Conservation (phyloP, 2,797 vertebrate genomes). For the Bufotes viridis region DNA sequence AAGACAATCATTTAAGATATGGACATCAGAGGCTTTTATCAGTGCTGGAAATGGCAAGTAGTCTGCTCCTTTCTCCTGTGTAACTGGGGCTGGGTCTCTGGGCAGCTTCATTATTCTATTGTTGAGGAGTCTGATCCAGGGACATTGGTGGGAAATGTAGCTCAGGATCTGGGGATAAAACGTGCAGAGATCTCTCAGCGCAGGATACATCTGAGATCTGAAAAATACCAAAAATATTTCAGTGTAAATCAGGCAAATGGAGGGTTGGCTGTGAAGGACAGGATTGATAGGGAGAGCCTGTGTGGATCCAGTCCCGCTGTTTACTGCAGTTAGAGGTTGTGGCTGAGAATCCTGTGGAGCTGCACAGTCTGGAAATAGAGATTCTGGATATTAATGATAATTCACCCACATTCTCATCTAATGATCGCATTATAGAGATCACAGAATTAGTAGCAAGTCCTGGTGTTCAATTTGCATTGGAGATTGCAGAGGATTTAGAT, state of each 20-base stretch:
- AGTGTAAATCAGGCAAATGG: constrained; percentile 79
- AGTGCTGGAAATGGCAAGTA: constrained; percentile 55
- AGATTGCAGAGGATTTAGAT: constrained; percentile 69
- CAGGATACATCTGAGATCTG: constrained; percentile 79
- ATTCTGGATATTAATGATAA: constrained; percentile 85
- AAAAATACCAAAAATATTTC: constrained; percentile 81
- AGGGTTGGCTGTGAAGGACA: constrained; percentile 79
- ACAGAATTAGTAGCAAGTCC: constrained; percentile 65
- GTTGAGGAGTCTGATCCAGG: constrained; percentile 68
- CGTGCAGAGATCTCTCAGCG: constrained; percentile 78
- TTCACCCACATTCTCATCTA: constrained; percentile 86
- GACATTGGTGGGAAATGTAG: constrained; percentile 80
- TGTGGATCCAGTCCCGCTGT: constrained; percentile 79
- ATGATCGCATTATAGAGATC: constrained; percentile 83
- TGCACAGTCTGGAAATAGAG: constrained; percentile 78
- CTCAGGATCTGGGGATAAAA: constrained; percentile 78
- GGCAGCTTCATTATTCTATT: constrained; percentile 53
- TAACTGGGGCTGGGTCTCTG: constrained; percentile 54
- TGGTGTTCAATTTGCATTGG: constrained; percentile 69
- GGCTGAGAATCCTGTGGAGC: constrained; percentile 77
- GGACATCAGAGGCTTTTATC: constrained; percentile 69
- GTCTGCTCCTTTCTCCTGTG: constrained; percentile 36
- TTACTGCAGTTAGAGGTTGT: constrained; percentile 77
- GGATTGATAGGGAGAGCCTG: constrained; percentile 81
- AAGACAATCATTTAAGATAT: constrained; percentile 32